Base-by-base conservation (phyloP, 2,113 vertebrate species). In the Crotalus helleri region DNA sequence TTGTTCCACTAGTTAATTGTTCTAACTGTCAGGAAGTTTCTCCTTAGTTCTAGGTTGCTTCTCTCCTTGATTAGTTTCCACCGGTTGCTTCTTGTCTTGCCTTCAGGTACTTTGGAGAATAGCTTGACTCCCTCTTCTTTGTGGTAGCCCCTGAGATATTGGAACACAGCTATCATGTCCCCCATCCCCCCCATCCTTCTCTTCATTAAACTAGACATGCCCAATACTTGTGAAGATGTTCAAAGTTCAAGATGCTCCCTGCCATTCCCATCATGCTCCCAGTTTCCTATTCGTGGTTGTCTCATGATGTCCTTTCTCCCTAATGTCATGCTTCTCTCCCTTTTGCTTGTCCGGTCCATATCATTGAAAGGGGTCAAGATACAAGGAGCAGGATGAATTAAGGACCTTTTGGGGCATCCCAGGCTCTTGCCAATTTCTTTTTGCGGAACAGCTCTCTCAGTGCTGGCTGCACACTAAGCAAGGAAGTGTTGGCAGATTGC, bases 401-500 rank as follows among this genome's bases (percentile, higher is more conserved):
- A 94, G 69, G n/a, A 64, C 33, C 74, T 7, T 81, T 21, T 44
- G 74, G 92, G 93, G 94, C 94, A 54, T 33, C 74, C 74, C 1
- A 49, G 92, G 59, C 92, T 81, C 93, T 94, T 94, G 94, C 94
- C 95, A 89, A 96, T 46, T 93, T 39, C 85, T 93, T 85, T 93
- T 95, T 93, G 87, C 88, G 92, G 81, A 59, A 91, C 95, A 94
- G 87, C 92, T 93, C 94, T 93, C 92, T 92, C 74, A 19, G 86
- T 94, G 61, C 95, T 93, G 94, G 95, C 91, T 88, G 81, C 58
- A 8, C 29, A 89, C 93, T 95, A 95, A 95, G 95, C 23, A 55
- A 54, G 93, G 94, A 94, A 90, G 95, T 87, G 94, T 95, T 89
- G 97, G 96, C 96, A 97, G 95, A 54, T 12, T 85, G 94, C 91